Evolutionary conservation across 1,140 invertebrate genomes (phyloP), one percentile per base, ranked within the genome.

Genomic region (Dendroctonus ponderosae): DNA sequence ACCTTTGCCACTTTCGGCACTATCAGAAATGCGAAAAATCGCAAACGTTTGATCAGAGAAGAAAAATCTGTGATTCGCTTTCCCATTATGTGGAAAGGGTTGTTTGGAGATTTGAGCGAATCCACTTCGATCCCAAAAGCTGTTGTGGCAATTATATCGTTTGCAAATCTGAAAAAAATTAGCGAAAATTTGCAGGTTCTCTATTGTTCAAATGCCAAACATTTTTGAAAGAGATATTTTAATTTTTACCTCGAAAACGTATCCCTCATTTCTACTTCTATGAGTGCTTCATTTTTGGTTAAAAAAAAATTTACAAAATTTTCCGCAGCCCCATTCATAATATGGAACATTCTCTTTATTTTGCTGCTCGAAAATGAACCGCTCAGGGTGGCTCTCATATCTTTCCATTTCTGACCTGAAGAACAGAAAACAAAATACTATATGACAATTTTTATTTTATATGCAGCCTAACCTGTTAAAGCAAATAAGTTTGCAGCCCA

Each of bases 401-500:
- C n/a, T n/a, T n/a, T n/a, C n/a, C n/a, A n/a, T n/a, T 76, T 71
- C 51, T 80, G 68, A 26, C 75, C 78, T 70, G 38, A 51, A 60
- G n/a, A 44, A 44, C 7, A n/a, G 43, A n/a, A 44, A 44, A 44
- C 43, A 44, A 44, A 44, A 44, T 0, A 0, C 43, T 7, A 44
- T 44, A 8, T n/a, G 7, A n/a, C 43, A 46, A 46, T 9, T 5
- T 12, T 46, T 11, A n/a, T 46, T 46, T 46, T 11, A n/a, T n/a
- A 46, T 1, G 9, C 44, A n/a, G 8, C 3, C n/a, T 39, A 71
- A 81, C 82, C 84, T 76, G 78, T 80, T 70, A 87, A 79, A 3
- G 79, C 70, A 37, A 82, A 78, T 4, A 87, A 60, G 70, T 82
- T 84, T 7, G 79, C 79, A 8, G 78, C 80, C 44, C 86, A 76